A percentile compares a stretch with the other conserved stretches of the same genome.
Conservation (phyloP, 2,888 invertebrate species). For the Rhopalosiphum nymphaeae region DNA sequence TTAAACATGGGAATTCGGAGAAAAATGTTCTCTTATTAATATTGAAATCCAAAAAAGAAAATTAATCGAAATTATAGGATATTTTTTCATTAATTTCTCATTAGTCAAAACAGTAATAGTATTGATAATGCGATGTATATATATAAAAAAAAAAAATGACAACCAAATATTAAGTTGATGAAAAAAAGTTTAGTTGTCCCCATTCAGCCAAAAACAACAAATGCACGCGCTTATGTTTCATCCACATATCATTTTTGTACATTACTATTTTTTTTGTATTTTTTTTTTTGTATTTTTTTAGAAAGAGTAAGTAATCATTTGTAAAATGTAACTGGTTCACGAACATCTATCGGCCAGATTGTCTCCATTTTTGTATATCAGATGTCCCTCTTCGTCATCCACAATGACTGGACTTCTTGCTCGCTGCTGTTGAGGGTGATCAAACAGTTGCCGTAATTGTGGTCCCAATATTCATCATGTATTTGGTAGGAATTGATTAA, state of each 20-base stretch:
- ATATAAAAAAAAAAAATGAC: constrained; percentile 18
- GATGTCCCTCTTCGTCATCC: constrained; percentile 99
- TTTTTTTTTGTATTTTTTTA: constrained; percentile 50
- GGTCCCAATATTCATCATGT: constrained; percentile 63
- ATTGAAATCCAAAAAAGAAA: constrained; percentile 17
- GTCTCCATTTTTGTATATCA: constrained; percentile 99
- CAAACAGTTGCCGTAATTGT: constrained; percentile 55
- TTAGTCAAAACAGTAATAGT: constrained; percentile 30
- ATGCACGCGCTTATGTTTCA: constrained; percentile 64
- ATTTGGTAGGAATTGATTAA: constrained; percentile 59
- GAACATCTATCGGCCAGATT: constrained; percentile 99
- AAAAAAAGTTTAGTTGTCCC: constrained; percentile 56
- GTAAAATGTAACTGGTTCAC: constrained; percentile 72
- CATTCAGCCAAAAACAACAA: constrained; percentile 62
- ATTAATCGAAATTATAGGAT: constrained; percentile 40
- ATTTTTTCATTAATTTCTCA: constrained; percentile 11
- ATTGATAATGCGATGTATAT: constrained; percentile 31
- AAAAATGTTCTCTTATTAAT: constrained; percentile 33
- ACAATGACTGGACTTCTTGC: constrained; percentile 90
- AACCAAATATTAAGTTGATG: constrained; percentile 57
- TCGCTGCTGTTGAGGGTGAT: constrained; percentile 75
- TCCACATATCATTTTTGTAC: constrained; percentile 64
- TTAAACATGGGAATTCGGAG: constrained; percentile 14
- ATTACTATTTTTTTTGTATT: constrained; percentile 46
- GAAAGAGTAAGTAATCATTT: constrained; percentile 62